Conservation (phyloP, 2,888 invertebrate species). For the Drosophila mayaguana region DNA sequence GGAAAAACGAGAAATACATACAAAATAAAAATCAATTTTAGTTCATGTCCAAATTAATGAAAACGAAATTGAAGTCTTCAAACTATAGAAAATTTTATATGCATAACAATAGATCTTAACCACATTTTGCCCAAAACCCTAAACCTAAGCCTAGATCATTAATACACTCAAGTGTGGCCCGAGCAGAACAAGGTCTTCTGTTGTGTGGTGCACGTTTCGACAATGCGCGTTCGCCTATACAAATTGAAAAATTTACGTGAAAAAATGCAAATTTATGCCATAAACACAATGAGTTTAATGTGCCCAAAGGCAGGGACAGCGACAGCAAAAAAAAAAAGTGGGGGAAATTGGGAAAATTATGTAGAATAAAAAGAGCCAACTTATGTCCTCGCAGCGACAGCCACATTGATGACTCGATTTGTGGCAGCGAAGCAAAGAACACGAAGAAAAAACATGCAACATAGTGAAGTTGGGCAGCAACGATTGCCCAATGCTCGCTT, state of each 20-base stretch:
- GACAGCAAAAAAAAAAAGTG: constrained; percentile 7
- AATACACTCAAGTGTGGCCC: not conserved
- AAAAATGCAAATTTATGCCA: constrained; percentile 82
- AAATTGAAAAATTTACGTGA: constrained; percentile 81
- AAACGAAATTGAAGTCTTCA: not conserved
- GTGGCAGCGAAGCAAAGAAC: constrained; percentile 42
- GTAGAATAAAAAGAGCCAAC: constrained; percentile 38
- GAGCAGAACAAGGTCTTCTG: constrained; percentile 4
- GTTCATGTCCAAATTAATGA: not conserved
- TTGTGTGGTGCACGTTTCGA: constrained; percentile 2
- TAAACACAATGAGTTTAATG: constrained; percentile 82
- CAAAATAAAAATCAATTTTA: too few relatives aligned
- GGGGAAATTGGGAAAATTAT: constrained; percentile 9
- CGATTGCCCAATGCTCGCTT: not conserved
- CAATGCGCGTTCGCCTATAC: constrained; percentile 61
- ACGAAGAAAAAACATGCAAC: not conserved
- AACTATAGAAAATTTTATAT: not conserved
- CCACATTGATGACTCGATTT: constrained; percentile 74
- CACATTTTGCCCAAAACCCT: not conserved
- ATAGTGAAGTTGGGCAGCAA: too few relatives aligned
- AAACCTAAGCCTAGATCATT: constrained; percentile 2
- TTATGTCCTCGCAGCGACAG: constrained; percentile 62
- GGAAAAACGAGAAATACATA: too few relatives aligned
- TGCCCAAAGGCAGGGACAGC: constrained; percentile 49
- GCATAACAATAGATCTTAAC: not conserved